Evolutionary conservation across 2,797 vertebrate species (phyloP), one percentile per base, ranked within the genome.

Genomic region (Pantherophis alleghaniensis): DNA sequence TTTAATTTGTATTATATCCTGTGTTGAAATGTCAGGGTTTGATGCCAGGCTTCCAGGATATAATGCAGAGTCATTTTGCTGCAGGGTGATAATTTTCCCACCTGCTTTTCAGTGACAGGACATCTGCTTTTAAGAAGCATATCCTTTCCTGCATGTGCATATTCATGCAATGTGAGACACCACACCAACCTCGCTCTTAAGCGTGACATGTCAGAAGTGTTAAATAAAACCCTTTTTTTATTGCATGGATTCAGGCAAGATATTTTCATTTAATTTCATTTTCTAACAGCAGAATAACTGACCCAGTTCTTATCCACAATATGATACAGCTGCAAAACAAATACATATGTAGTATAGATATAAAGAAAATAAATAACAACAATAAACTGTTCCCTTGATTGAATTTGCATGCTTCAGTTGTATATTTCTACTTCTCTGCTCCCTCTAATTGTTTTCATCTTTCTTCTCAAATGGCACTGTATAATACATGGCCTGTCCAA

Each of bases 11-110:
- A 28, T 86, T 61, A 42, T 79, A 87, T 79, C 66, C 56, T 91
- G 53, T 69, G 28, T 51, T 91, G 28, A 57, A 88, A 28, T n/a
- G 69, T 59, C 61, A 93, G 24, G 47, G 14, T 42, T 93, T 89
- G 47, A 83, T 83, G 69, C 11, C 12, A 14, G 20, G 57, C 51
- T 89, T 93, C 69, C 69, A 86, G 37, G 26, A 26, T 61, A 89
- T 47, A 88, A 88, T 56, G 60, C 32, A 88, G 92, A 86, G 9
- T 28, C 47, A 89, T 86, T 93, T 91, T 88, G 20, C 55, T 87
- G 4, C 22, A 42, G 22, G 18, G 14, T 88, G 24, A 47, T 88
- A 89, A 89, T 88, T 51, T 7, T 59, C 79, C 22, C 37, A 55
- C 3, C 63, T 63, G 66, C n/a, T 86, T 89, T 91, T 91, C 42